Percentiles rank a stretch among this genome's conserved stretches.
These are phyloP conservation scores for Arctopsyche grandis DNA, from an alignment of 1,140 invertebrate species.

Conservation along the genomic window DNA sequence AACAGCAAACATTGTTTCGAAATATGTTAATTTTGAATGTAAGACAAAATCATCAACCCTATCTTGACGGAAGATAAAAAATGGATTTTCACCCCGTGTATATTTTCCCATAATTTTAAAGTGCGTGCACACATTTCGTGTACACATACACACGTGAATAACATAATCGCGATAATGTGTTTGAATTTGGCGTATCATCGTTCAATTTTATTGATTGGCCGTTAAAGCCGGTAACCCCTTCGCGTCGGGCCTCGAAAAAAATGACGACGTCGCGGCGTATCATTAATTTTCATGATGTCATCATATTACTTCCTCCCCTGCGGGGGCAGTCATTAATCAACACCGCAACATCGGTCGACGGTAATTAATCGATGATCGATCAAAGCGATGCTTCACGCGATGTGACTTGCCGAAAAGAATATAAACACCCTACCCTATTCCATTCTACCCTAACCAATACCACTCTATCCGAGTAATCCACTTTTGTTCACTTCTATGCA, in stretches of 20 bases:
- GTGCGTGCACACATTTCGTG: too few relatives aligned
- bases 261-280: constrained; percentile 12
- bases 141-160: background rate
- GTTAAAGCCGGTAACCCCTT: constrained; percentile 3
- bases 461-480: too few relatives aligned
- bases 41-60: too few relatives aligned
- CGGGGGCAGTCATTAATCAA: constrained; percentile 33
- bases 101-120: background rate
- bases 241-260: background rate
- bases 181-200: constrained; percentile 27
- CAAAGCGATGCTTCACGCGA: constrained; percentile 13
- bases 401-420: constrained; percentile 33
- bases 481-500: too few relatives aligned
- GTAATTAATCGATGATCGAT: constrained; percentile 41
- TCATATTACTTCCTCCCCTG: constrained; percentile 39
- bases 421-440: too few relatives aligned
- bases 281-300: constrained; percentile 44
- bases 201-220: constrained; percentile 26
- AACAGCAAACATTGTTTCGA: too few relatives aligned
- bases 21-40: too few relatives aligned
- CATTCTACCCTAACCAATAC: too few relatives aligned
- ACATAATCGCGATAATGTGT: constrained; percentile 9
- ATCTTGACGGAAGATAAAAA: too few relatives aligned
- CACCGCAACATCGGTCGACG: background rate
- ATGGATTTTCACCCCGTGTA: constrained; percentile 16